Percentiles rank a stretch among this genome's conserved stretches.
phyloP scores from a whole-genome alignment of 2,113 vertebrate genomes.

The Gasterosteus aculeatus region DNA sequence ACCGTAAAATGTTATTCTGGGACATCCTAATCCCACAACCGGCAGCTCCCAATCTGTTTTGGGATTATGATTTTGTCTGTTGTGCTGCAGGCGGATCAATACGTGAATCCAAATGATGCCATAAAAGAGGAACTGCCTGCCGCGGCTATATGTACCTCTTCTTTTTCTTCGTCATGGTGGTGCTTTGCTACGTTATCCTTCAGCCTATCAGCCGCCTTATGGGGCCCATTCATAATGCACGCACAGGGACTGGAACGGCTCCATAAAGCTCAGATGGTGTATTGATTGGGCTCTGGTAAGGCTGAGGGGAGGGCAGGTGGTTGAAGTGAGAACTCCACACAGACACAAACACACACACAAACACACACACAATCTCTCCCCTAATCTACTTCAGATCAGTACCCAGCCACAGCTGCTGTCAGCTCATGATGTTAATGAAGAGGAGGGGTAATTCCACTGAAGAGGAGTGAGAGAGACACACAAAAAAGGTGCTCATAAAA shows the following conservation, averaged over 20 bases:
- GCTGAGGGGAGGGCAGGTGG: slow-evolving; percentile 47
- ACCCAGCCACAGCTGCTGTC: slow-evolving; percentile 57
- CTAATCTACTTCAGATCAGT: slow-evolving; percentile 73
- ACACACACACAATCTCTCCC: slow-evolving; percentile 5
- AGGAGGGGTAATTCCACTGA: slow-evolving; percentile 53
- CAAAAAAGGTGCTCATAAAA: slow-evolving; percentile 3
- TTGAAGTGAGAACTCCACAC: background rate
- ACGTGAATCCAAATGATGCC: slow-evolving; percentile 71
- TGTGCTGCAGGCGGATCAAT: slow-evolving; percentile 68
- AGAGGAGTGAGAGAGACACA: slow-evolving; percentile 31
- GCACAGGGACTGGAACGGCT: slow-evolving; percentile 69
- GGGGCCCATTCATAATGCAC: slow-evolving; percentile 73
- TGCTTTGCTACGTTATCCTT: slow-evolving; percentile 61
- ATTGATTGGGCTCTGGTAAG: slow-evolving; percentile 69
- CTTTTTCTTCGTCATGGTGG: slow-evolving; percentile 59
- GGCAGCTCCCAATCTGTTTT: slow-evolving; percentile 44
- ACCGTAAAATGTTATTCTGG: slow-evolving; percentile 25
- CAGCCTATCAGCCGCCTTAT: slow-evolving; percentile 59
- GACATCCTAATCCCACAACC: slow-evolving; percentile 45
- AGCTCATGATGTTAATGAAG: slow-evolving; percentile 71
- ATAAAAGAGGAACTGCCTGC: slow-evolving; percentile 59
- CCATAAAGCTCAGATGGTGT: slow-evolving; percentile 72
- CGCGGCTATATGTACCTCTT: slow-evolving; percentile 32
- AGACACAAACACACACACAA: slow-evolving; percentile 14
- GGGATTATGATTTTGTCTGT: slow-evolving; percentile 63